A percentile compares a stretch with the other conserved stretches of the same genome.
Evolutionary conservation across 2,797 vertebrate species (phyloP).

Genomic region (Bovichtus diacanthus): DNA sequence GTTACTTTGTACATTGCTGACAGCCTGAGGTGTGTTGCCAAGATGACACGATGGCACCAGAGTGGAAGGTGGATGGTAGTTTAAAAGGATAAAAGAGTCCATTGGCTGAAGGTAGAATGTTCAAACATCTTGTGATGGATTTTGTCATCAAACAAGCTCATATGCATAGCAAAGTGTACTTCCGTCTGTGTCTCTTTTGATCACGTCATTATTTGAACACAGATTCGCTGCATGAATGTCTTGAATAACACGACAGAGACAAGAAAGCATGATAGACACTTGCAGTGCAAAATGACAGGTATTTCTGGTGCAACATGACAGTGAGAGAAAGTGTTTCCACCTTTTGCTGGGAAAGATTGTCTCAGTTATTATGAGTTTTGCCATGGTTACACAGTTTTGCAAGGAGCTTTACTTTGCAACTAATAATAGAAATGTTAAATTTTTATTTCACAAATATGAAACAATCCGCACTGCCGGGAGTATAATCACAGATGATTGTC

Average conservation of each 20-base stretch:
- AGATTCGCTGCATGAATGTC: conserved; percentile 66
- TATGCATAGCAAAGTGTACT: conserved; percentile 76
- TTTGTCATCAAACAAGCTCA: conserved; percentile 76
- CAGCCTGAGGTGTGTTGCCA: conserved; percentile 62
- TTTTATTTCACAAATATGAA: conserved; percentile 66
- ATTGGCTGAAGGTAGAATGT: conserved; percentile 73
- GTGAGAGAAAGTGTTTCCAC: conserved; percentile 52
- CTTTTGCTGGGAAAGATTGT: conserved; percentile 62
- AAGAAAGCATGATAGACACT: conserved; percentile 72
- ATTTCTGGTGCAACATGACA: conserved; percentile 75
- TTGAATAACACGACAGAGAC: conserved; percentile 67
- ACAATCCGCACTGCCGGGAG: conserved; percentile 48
- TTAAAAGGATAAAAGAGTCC: conserved; percentile 80
- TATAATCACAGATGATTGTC: conserved; percentile 75
- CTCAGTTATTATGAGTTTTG: conserved; percentile 68
- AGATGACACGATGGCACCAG: conserved; percentile 66
- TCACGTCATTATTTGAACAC: conserved; percentile 78
- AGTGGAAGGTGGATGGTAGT: conserved; percentile 74
- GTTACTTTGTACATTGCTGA: conserved; percentile 58
- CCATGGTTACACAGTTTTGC: conserved; percentile 57
- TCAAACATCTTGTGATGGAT: conserved; percentile 76
- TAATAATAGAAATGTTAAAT: conserved; percentile 76
- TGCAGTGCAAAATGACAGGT: conserved; percentile 70
- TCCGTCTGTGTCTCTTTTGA: conserved; percentile 73
- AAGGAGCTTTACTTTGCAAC: conserved; percentile 56